These are phyloP conservation scores for Zelleria hepariella DNA, from an alignment of 2,888 invertebrate species.

Conservation along the genomic window DNA sequence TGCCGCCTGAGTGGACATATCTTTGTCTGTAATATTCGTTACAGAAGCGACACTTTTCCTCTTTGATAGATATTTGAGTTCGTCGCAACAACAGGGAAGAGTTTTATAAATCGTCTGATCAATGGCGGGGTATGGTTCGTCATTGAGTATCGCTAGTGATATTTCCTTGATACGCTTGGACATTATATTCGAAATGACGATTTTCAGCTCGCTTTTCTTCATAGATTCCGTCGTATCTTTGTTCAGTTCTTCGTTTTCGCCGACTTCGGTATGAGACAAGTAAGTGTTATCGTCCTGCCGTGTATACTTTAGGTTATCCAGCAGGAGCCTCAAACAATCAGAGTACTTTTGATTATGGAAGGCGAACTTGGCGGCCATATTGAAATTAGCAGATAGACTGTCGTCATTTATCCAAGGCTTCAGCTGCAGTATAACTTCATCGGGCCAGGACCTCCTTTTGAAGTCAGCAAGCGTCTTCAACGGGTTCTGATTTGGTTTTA, in stretches of 20 bases:
- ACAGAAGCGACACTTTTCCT: constrained; percentile 16
- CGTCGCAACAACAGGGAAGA: constrained; percentile 54
- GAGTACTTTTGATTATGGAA: constrained; percentile 44
- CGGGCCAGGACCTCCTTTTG: constrained; percentile 51
- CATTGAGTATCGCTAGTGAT: constrained; percentile 51
- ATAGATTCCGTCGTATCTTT: constrained; percentile 16
- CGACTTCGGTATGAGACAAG: constrained; percentile 32
- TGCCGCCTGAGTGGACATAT: constrained; percentile 44
- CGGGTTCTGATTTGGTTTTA: constrained; percentile 43
- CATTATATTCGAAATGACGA: constrained; percentile 42
- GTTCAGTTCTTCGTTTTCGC: constrained; percentile 15
- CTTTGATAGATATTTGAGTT: constrained; percentile 35
- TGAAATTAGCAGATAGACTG: constrained; percentile 34
- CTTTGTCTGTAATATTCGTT: constrained; percentile 19
- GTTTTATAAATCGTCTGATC: constrained; percentile 31
- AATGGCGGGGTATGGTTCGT: constrained; percentile 40
- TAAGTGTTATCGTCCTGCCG: constrained; percentile 30
- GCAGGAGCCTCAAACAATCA: constrained; percentile 40
- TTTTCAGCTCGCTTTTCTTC: constrained; percentile 40
- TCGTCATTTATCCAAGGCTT: constrained; percentile 50
- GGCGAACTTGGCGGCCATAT: constrained; percentile 56
- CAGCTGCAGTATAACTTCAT: constrained; percentile 44
- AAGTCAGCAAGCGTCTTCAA: constrained; percentile 42
- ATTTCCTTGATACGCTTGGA: constrained; percentile 56
- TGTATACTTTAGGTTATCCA: constrained; percentile 38